Percentiles rank a stretch among this genome's conserved stretches.
phyloP scores from a whole-genome alignment of 2,797 vertebrate genomes.

The Phoebastria nigripes region DNA sequence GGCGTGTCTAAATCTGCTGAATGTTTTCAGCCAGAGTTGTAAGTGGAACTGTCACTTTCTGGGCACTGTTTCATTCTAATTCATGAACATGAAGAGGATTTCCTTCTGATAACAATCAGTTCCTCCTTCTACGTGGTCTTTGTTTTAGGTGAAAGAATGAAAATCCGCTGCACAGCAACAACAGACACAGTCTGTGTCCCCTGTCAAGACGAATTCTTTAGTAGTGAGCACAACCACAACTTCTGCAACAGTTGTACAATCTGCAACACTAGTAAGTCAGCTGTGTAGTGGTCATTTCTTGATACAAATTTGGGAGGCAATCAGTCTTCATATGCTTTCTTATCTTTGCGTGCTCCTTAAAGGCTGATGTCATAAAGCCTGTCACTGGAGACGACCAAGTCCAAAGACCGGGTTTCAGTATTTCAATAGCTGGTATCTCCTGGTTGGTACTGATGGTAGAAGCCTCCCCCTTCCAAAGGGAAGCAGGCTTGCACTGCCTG shows the following conservation, averaged over 20 bases:
- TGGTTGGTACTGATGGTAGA: not conserved
- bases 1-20: not conserved
- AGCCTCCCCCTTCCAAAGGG: not conserved
- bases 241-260: constrained; percentile 49
- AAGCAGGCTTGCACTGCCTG: not conserved
- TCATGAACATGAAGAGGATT: not conserved
- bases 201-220: constrained; percentile 51
- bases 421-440: not conserved
- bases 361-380: not conserved
- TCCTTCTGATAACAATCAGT: not conserved
- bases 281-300: accelerated
- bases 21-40: not conserved
- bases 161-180: not conserved
- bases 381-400: accelerated
- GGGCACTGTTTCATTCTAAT: not conserved
- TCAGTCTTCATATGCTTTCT: not conserved
- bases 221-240: not conserved
- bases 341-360: not conserved
- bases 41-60: not conserved
- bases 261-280: constrained; percentile 62
- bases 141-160: constrained; percentile 54
- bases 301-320: not conserved
- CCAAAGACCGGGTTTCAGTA: not conserved
- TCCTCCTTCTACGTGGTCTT: not conserved
- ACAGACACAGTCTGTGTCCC: not conserved